phyloP scores from a whole-genome alignment of 1,140 invertebrate genomes.

The Caenorhabditis tropicalis region DNA sequence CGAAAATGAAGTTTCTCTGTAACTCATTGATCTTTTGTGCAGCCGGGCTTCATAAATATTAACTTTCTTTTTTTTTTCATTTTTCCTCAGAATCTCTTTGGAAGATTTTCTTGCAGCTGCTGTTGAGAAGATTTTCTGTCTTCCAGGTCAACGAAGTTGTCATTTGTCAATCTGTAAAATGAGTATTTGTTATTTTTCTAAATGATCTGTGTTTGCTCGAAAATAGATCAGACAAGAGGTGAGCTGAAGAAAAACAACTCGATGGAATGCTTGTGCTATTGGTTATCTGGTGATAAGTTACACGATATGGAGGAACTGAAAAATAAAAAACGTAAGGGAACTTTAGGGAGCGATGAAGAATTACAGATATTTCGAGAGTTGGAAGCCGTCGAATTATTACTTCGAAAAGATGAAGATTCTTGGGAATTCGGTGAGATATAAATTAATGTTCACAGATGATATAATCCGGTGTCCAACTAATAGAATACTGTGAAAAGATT shows the following conservation, averaged over 20 bases:
- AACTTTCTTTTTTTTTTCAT: neutral
- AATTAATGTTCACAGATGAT: too few species aligned
- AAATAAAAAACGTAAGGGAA: too few species aligned
- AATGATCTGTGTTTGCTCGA: neutral
- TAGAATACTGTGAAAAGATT: too few species aligned
- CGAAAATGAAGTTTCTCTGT: too few species aligned
- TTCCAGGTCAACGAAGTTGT: neutral
- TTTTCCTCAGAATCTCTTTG: neutral
- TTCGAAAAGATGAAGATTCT: too few species aligned
- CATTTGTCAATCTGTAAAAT: neutral
- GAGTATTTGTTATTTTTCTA: neutral
- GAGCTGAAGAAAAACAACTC: conserved; percentile 4
- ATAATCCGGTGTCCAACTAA: too few species aligned
- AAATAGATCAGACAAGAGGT: neutral
- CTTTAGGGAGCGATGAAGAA: too few species aligned
- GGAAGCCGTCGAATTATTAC: too few species aligned
- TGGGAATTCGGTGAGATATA: too few species aligned
- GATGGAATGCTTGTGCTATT: neutral
- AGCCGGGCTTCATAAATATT: too few species aligned
- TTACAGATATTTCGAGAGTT: too few species aligned
- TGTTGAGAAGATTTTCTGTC: neutral
- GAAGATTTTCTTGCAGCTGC: neutral
- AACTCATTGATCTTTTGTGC: too few species aligned
- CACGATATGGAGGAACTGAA: neutral
- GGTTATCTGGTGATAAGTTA: neutral